These are phyloP conservation scores for Penaeus japonicus DNA, from an alignment of 1,140 invertebrate species.

Conservation along the genomic window DNA sequence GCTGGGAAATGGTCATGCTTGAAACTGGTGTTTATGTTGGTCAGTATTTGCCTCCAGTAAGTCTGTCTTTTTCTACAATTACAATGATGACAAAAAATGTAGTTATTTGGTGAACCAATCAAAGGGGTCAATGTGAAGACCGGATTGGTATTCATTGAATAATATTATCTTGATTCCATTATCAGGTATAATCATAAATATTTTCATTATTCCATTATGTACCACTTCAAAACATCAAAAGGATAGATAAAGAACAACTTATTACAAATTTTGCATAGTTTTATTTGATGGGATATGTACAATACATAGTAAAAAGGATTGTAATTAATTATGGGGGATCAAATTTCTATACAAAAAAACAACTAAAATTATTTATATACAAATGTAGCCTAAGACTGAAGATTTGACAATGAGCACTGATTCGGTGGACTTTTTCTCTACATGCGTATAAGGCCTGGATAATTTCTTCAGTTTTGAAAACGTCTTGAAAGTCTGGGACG, in stretches of 20 bases:
- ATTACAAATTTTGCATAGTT: slow-evolving; percentile 18
- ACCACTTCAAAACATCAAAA: no score
- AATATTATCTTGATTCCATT: no score
- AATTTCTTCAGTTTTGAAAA: no score
- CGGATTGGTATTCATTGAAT: no score
- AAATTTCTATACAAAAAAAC: slow-evolving; percentile 52
- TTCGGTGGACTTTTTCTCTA: slow-evolving; percentile 33
- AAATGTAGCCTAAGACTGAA: slow-evolving; percentile 54
- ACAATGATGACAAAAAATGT: no score
- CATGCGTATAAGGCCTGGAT: slow-evolving; percentile 16
- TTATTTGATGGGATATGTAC: slow-evolving; percentile 26
- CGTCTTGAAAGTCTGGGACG: not conserved
- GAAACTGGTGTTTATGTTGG: no score
- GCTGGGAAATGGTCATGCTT: no score
- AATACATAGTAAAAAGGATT: slow-evolving; percentile 37
- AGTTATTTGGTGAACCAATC: no score
- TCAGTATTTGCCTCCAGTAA: no score
- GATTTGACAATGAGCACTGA: slow-evolving; percentile 55
- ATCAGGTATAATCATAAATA: not conserved
- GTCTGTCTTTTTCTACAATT: no score
- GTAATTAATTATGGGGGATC: slow-evolving; percentile 38
- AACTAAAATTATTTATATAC: slow-evolving; percentile 45
- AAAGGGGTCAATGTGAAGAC: no score
- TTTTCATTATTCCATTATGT: no score
- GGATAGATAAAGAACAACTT: not conserved